Evolutionary conservation across 30 jellyfish, hydroid and myxozoan species (phyloP), one percentile per base, ranked within the genome.

Genomic region (Hydractinia symbiolongicarpus): DNA sequence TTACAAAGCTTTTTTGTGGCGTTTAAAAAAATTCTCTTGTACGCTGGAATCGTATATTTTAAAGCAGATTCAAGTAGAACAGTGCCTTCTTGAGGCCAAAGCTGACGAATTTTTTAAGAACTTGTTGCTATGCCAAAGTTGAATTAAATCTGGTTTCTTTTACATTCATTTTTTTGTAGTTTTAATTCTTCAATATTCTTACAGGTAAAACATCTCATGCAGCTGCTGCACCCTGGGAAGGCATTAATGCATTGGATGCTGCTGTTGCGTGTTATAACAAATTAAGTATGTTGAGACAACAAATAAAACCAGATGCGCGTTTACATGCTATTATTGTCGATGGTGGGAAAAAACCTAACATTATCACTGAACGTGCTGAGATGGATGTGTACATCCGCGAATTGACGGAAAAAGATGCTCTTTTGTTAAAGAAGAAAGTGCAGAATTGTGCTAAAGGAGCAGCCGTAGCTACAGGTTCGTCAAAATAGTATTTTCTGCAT

Each of bases 171-270:
- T 30, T 30, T 30, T 30, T 30, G 44, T 30, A 30, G 44, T 30
- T 30, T 30, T 30, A n/a, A n/a, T n/a, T n/a, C n/a, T n/a, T n/a
- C n/a, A n/a, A n/a, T 30, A 13, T 73, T 30, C 9, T 54, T 52
- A 5, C 11, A 81, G 97, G 97, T 20, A 90, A 84, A 77, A 89
- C 94, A n/a, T 70, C 97, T 8, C 97, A 90, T 85, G 97, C 97
- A 14, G 76, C 97, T 5, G 88, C 88, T 49, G 89, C 95, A 66
- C 97, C 97, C 54, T 90, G 97, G 97, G 79, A 53, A 5, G 97
- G 97, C 19, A 64, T 90, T 60, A 90, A 90, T 78, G 97, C 97
- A 30, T 72, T 90, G 73, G 97, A 90, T 90, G 97, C 97, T 6
- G 97, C 88, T 10, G 86, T 86, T 7, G 86, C 84, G 51, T 90